Evolutionary conservation across 2,797 vertebrate genomes (phyloP).

Genomic region (Steatocranus sp.): DNA sequence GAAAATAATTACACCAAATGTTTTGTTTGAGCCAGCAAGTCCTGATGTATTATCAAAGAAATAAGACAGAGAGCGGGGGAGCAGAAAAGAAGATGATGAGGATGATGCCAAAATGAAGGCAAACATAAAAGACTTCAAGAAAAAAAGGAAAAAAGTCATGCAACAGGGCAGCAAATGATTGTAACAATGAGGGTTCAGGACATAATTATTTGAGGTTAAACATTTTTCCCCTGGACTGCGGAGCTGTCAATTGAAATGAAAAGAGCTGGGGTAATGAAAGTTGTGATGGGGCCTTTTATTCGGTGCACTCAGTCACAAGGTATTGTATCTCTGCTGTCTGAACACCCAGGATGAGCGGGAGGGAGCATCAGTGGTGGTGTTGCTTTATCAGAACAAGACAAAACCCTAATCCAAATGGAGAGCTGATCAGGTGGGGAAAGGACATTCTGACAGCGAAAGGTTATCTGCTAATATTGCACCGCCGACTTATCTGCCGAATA

Average conservation of each 20-base stretch:
- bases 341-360: conserved; percentile 20
- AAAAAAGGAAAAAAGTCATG: conserved; percentile 12
- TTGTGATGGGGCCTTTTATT: conserved; percentile 24
- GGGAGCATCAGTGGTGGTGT: conserved; percentile 19
- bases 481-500: background rate
- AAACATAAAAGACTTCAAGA: conserved; percentile 27
- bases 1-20: conserved; percentile 61
- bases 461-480: conserved; percentile 17
- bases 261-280: conserved; percentile 48
- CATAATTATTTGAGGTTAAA: conserved; percentile 75
- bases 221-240: conserved; percentile 51
- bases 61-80: background rate
- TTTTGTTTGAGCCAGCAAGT: conserved; percentile 50
- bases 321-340: conserved; percentile 39
- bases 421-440: conserved; percentile 16
- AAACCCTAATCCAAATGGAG: conserved; percentile 22
- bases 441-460: conserved; percentile 13
- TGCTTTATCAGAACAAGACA: conserved; percentile 29
- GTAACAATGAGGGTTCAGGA: conserved; percentile 59
- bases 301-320: background rate
- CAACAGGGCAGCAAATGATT: conserved; percentile 50
- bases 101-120: conserved; percentile 18
- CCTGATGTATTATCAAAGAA: conserved; percentile 71
- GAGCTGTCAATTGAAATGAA: conserved; percentile 60
- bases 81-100: conserved; percentile 34